Evolutionary conservation across 2,888 invertebrate genomes (phyloP), one percentile per base, ranked within the genome.

Genomic region (Ophion costatus): DNA sequence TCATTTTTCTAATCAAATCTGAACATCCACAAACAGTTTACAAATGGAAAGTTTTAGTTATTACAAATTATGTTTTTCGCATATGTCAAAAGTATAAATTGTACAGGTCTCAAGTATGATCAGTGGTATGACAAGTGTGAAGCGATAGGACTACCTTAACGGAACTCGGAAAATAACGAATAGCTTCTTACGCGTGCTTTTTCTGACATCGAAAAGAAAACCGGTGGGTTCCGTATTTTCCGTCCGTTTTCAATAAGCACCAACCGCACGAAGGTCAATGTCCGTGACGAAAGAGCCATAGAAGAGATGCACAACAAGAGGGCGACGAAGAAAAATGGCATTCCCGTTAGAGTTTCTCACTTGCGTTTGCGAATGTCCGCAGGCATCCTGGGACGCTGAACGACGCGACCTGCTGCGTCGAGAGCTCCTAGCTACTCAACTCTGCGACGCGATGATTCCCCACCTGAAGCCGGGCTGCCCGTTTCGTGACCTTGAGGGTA

Each of bases 301-400:
- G 51, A 17, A 14, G 11, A 14, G 14, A 14, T 1, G 14, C 14
- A 2, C 17, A 5, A 14, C 51, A 17, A 17, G 51, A 51, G n/a
- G 24, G 56, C 24, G 33, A 70, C 6, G 11, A 33, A 61, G 14
- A 57, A 59, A 73, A 10, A 38, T 14, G 5, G 3, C n/a, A 20
- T 20, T 42, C 61, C 61, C 61, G 56, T 59, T 71, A 29, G 3
- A 11, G 11, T 70, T 29, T 56, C 20, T 61, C 63, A 56, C 70
- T 4, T 56, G 17, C 51, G 17, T 17, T 14, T 17, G 51, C 17
- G 51, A 51, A 51, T 51, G 17, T 51, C 51, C 51, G 51, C 90
- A 93, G 89, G 94, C 94, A 45, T 93, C 92, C 61, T 93, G 94
- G 94, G 94, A 94, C 83, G 93, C 92, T 4, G 94, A 94, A 79